Base-by-base conservation (phyloP, 2,797 vertebrate species). In the Danio choprae region DNA sequence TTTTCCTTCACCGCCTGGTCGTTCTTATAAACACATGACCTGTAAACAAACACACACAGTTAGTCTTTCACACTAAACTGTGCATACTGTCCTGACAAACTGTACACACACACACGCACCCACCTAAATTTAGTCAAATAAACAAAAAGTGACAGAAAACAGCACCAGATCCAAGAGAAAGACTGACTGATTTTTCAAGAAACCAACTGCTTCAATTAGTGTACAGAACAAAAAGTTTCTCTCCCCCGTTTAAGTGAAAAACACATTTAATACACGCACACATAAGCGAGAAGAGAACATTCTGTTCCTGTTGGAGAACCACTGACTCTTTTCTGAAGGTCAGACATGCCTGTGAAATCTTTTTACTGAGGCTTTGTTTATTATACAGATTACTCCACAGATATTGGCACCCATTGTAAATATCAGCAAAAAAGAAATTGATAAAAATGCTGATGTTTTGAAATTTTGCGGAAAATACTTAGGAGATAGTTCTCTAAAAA, bases 1-100 rank as follows among this genome's bases (percentile, higher is more conserved):
- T 97, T 98, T 83, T 99, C 98, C 86, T 99, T 99, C 84, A 97
- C 93, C 16, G 96, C 95, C 88, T 99, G 98, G 86, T 99, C 97
- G n/a, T 99, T 99, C 89, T 99, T 99, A 87, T 99, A 99, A 22
- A 94, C 84, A 86, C 90, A 91, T 0, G 89, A 94, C 94, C 93
- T 94, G 81, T 58, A 74, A 13, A 51, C 29, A 79, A 36, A 74
- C 62, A 81, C 20, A 38, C 60, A 51, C 13, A 20, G 15, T 68
- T 22, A 76, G 41, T 5, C n/a, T 70, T 51, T 18, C 13, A 63
- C 6, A 48, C 6, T 63, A 43, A 41, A 41, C 38, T 51, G 12
- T 36, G 38, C 18, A 68, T 29, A 58, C 22, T 1, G 11, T 46
- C 22, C 62, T 4, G 40, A 48, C 18, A 16, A 5, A 65, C 16